These are phyloP conservation scores for Rhabditoides inermis DNA, from an alignment of 2,888 invertebrate genomes.

Conservation along the genomic window DNA sequence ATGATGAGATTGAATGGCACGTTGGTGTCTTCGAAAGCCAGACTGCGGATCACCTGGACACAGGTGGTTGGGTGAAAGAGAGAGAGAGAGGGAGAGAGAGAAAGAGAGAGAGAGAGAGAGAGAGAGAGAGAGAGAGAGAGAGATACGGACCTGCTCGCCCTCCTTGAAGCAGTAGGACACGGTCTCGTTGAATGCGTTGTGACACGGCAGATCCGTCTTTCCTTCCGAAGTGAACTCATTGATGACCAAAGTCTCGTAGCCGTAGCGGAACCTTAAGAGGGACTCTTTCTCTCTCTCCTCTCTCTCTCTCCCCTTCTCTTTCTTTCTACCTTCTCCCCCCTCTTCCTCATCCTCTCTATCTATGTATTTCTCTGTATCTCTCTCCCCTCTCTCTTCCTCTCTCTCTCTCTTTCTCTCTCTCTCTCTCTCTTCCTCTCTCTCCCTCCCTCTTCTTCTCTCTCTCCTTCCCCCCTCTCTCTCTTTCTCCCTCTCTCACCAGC, in stretches of 20 bases:
- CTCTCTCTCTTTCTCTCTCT: background rate
- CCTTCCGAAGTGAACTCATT: conserved; percentile 28
- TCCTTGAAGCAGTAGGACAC: conserved; percentile 10
- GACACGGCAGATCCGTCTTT: conserved; percentile 59
- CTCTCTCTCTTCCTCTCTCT: background rate
- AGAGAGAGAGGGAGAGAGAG: background rate
- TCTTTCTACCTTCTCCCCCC: too few species aligned
- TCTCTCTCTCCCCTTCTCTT: too few species aligned
- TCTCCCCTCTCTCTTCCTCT: background rate
- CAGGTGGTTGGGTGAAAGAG: background rate
- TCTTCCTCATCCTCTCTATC: background rate
- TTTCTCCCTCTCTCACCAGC: conserved; percentile 20
- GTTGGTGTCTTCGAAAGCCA: conserved; percentile 25
- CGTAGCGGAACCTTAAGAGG: conserved; percentile 39
- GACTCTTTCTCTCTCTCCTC: background rate
- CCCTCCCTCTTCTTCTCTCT: background rate
- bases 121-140: background rate
- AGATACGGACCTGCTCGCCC: conserved; percentile 11
- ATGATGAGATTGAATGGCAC: conserved; percentile 29
- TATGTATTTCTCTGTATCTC: too few species aligned
- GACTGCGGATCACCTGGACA: conserved; percentile 7
- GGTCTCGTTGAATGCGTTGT: background rate
- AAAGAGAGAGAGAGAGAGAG: background rate
- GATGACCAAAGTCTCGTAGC: conserved; percentile 57
- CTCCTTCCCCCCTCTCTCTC: background rate